Evolutionary conservation across 2,888 invertebrate species (phyloP).

Genomic region (Morinoia aosen): DNA sequence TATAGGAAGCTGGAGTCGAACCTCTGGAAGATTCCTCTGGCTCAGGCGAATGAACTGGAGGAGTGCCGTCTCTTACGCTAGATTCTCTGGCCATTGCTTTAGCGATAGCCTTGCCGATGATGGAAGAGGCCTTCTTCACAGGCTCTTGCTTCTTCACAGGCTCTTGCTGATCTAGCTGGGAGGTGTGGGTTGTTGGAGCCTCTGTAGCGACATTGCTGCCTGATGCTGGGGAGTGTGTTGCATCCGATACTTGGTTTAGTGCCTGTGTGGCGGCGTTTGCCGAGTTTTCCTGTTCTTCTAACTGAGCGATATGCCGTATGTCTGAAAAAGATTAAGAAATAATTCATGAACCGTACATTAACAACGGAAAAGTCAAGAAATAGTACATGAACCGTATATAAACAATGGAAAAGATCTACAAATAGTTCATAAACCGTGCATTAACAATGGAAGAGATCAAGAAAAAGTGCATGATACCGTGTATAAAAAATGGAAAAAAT

Average conservation of each 20-base stretch:
- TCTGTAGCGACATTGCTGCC: background rate
- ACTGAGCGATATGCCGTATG: conserved; percentile 16
- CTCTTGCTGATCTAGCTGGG: background rate
- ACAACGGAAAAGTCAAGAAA: background rate
- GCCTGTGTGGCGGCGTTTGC: background rate
- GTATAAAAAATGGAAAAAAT: no score
- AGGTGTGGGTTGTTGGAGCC: background rate
- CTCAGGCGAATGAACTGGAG: conserved; percentile 45
- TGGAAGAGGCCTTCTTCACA: conserved; percentile 62
- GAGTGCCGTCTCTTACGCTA: conserved; percentile 56
- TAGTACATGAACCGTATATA: background rate
- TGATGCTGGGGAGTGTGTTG: background rate
- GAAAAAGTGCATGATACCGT: no score
- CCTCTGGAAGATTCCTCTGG: conserved; percentile 42
- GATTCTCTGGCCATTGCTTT: conserved; percentile 66
- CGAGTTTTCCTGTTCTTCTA: background rate
- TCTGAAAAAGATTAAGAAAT: background rate
- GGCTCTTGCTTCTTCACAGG: background rate
- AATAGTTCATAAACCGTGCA: background rate
- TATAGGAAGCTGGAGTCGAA: conserved; percentile 37
- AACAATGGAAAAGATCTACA: background rate
- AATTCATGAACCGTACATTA: background rate
- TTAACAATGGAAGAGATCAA: no score
- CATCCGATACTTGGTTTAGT: background rate
- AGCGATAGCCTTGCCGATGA: conserved; percentile 66